Base-by-base conservation (phyloP, 2,797 vertebrate genomes). In the Gadopsis marmoratus region DNA sequence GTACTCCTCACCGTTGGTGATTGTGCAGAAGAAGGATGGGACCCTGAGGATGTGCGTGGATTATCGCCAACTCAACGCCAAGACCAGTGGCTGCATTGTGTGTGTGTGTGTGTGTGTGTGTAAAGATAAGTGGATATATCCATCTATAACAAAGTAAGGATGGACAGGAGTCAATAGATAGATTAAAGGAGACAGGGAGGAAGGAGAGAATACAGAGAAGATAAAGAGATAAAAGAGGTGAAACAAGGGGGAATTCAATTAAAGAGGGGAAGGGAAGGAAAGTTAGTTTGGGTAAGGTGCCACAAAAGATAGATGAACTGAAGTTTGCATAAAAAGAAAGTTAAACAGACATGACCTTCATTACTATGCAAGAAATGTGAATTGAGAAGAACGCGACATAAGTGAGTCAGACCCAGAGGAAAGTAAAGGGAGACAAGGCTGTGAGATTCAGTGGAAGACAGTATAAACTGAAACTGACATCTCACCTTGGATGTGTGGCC, bases 81-180 rank as follows among this genome's bases (percentile, higher is more conserved):
- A n/a, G n/a, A n/a, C n/a, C n/a, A n/a, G n/a, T n/a, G n/a, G n/a
- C n/a, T n/a, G n/a, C n/a, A n/a, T n/a, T n/a, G n/a, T n/a, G n/a
- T n/a, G n/a, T 60, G 16, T 50, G 31, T 56, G 48, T 66, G 35
- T 39, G 16, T 79, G 16, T 76, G 48, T 61, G 29, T 64, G 31
- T 61, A 17, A 61, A 75, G 16, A 33, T 60, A 41, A 71, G 74
- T 67, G 33, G 61, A 58, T 67, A 33, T 69, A 59, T n/a, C n/a
- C n/a, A n/a, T n/a, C n/a, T n/a, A n/a, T n/a, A n/a, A n/a, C n/a
- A n/a, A n/a, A n/a, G n/a, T n/a, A n/a, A n/a, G n/a, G n/a, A n/a
- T n/a, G n/a, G n/a, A n/a, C n/a, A 51, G n/a, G 26, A 75, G 47
- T 78, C 72, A 79, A 66, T 54, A 61, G 19, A 83, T 17, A 23